Conservation (phyloP, 2,888 invertebrate species). For the Cryptosula pallasiana region DNA sequence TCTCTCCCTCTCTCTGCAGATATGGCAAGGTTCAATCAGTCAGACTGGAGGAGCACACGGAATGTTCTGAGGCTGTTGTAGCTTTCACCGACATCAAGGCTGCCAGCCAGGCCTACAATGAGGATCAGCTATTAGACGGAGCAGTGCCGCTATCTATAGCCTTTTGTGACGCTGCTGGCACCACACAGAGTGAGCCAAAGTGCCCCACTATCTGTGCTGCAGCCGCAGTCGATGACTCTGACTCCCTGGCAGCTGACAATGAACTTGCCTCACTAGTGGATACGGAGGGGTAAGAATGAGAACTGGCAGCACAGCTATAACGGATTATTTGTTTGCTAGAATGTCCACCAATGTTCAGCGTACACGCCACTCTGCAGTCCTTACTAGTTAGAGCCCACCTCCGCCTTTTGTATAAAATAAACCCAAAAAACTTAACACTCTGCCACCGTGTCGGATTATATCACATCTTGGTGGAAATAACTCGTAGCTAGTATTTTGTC, state of each 20-base stretch:
- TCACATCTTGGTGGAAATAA: background rate
- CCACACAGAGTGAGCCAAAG: slow-evolving; percentile 2
- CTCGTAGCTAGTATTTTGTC: background rate
- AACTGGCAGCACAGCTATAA: too few relatives aligned
- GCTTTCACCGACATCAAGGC: slow-evolving; percentile 91
- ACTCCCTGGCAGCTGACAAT: background rate
- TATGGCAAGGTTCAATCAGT: slow-evolving; percentile 97
- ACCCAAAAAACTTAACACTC: background rate
- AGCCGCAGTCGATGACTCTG: background rate
- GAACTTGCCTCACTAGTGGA: background rate
- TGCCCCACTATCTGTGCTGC: background rate
- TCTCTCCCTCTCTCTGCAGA: slow-evolving; percentile 60
- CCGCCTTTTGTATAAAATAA: background rate
- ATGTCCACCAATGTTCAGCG: too few relatives aligned
- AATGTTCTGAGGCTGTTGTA: slow-evolving; percentile 42
- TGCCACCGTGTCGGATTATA: background rate
- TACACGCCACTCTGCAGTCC: too few relatives aligned
- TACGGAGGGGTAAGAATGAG: slow-evolving; percentile 15
- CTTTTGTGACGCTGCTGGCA: slow-evolving; percentile 18
- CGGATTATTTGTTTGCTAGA: background rate
- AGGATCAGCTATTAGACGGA: slow-evolving; percentile 82
- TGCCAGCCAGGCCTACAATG: slow-evolving; percentile 86
- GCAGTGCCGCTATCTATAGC: slow-evolving; percentile 24
- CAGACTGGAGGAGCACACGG: slow-evolving; percentile 69
- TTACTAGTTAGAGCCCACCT: too few relatives aligned